phyloP scores from a whole-genome alignment of 2,888 invertebrate genomes.

The Hirtodrosophila trivittata region DNA sequence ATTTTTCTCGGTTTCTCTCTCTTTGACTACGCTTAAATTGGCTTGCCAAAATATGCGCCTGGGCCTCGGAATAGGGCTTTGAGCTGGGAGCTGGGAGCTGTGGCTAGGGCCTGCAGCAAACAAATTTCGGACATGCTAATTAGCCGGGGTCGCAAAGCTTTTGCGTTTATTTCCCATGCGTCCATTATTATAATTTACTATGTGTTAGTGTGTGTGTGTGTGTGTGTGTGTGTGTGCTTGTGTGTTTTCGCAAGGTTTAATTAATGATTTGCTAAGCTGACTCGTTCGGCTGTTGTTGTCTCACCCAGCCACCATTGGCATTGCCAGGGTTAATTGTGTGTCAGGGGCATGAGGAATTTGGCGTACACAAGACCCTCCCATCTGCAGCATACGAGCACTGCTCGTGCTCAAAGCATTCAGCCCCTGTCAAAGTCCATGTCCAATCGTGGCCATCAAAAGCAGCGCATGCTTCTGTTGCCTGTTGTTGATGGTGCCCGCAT shows the following conservation, averaged over 20 bases:
- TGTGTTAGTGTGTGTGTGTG: slow-evolving; percentile 26
- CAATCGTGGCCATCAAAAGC: slow-evolving; percentile 43
- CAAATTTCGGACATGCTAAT: slow-evolving; percentile 62
- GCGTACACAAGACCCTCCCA: slow-evolving; percentile 31
- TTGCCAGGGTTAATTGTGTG: slow-evolving; percentile 62
- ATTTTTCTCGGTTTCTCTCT: too few species aligned
- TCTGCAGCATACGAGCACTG: not conserved
- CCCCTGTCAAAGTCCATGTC: slow-evolving; percentile 10
- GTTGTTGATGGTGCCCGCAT: slow-evolving; percentile 52
- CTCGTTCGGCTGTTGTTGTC: slow-evolving; percentile 31
- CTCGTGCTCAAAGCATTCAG: slow-evolving; percentile 8
- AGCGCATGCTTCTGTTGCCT: slow-evolving; percentile 33
- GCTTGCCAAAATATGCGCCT: not conserved
- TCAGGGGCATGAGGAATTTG: slow-evolving; percentile 59
- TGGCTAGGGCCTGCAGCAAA: not conserved
- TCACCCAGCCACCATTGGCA: slow-evolving; percentile 13
- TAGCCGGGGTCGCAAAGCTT: slow-evolving; percentile 51
- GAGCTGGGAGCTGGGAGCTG: not conserved
- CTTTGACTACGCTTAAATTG: too few species aligned
- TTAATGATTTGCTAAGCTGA: slow-evolving; percentile 70
- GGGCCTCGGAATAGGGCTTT: not conserved
- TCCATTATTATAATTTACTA: slow-evolving; percentile 65
- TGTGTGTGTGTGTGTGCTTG: slow-evolving; percentile 19
- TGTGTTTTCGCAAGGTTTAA: slow-evolving; percentile 54
- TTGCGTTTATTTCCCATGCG: slow-evolving; percentile 67